These are phyloP conservation scores for Pristionchus fissidentatus DNA, from an alignment of 2,888 invertebrate species.

Conservation along the genomic window DNA sequence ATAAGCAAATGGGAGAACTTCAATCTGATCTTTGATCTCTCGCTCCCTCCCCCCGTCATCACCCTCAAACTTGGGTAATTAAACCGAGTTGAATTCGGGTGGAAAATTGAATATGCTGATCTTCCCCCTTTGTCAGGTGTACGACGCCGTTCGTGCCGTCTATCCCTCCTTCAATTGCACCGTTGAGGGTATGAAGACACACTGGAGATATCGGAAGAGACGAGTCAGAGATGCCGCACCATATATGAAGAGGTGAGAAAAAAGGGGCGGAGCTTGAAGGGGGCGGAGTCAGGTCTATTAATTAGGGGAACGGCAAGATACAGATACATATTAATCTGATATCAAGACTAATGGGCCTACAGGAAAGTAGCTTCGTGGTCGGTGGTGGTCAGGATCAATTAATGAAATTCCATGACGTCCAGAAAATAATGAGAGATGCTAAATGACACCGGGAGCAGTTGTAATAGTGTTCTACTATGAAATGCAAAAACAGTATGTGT, in stretches of 20 bases:
- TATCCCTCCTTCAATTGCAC: constrained; percentile 48
- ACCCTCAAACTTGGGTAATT: background rate
- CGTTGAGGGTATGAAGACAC: constrained; percentile 49
- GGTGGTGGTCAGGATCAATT: too few relatives aligned
- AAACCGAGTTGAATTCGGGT: background rate
- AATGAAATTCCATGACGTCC: too few relatives aligned
- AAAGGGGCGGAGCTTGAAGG: background rate
- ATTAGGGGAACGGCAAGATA: too few relatives aligned
- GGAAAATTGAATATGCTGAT: background rate
- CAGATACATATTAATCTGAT: too few relatives aligned
- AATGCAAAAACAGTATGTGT: too few relatives aligned
- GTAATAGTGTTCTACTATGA: too few relatives aligned
- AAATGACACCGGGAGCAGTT: too few relatives aligned
- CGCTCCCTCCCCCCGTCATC: too few relatives aligned
- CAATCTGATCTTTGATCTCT: constrained; percentile 5
- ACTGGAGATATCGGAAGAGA: constrained; percentile 47
- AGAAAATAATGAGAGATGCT: too few relatives aligned
- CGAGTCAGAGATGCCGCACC: constrained; percentile 46
- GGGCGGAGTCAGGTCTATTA: background rate
- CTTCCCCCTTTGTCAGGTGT: constrained; percentile 21
- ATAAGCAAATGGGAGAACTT: too few relatives aligned
- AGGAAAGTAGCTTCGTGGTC: too few relatives aligned
- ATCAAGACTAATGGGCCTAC: too few relatives aligned
- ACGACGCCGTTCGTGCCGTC: constrained; percentile 33
- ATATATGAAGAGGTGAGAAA: constrained; percentile 48